Base-by-base conservation (phyloP, 2,797 vertebrate species). In the Macropus fuliginosus region DNA sequence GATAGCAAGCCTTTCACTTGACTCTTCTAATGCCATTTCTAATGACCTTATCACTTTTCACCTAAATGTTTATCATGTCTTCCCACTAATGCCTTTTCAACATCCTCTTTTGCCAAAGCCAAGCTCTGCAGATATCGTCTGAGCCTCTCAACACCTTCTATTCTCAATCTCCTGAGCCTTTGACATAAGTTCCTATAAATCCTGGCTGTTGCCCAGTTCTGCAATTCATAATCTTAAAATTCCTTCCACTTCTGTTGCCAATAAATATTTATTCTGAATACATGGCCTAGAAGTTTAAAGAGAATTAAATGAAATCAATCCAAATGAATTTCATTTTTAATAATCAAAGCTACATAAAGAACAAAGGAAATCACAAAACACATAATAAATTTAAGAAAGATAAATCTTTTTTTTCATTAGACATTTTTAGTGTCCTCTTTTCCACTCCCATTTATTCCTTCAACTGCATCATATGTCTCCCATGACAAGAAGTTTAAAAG, bases 91-190 rank as follows among this genome's bases (percentile, higher is more conserved):
- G 55, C 57, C 90, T 95, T 94, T 93, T n/a, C 91, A 94, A 91
- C 50, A 93, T 55, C 31, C 66, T 95, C 56, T 91, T n/a, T 94
- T 91, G 90, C 56, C 93, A 81, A 97, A 59, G 92, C 59, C 54
- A 93, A 12, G 62, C 54, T 28, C 54, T 96, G 52, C n/a, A 91
- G 28, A 52, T 93, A 94, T 89, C 91, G 96, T 92, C 91, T 95
- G 95, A 95, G 94, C 94, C 91, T 96, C 59, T 98, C 96, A 98
- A 95, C 94, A 96, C 93, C 62, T 97, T 96, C 97, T 95, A 97
- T 97, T 97, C 40, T 96, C 94, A 96, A 94, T 95, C 91, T 81
- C 93, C 91, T 56, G 93, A 94, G 95, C 94, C 87, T 81, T 66
- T 81, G 92, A 55, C 59, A 91, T 40, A 95, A 91, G 12, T 56